Percentiles rank a stretch among this genome's conserved stretches.
phyloP scores from a whole-genome alignment of 2,888 invertebrate genomes.

The Thereva unica region DNA sequence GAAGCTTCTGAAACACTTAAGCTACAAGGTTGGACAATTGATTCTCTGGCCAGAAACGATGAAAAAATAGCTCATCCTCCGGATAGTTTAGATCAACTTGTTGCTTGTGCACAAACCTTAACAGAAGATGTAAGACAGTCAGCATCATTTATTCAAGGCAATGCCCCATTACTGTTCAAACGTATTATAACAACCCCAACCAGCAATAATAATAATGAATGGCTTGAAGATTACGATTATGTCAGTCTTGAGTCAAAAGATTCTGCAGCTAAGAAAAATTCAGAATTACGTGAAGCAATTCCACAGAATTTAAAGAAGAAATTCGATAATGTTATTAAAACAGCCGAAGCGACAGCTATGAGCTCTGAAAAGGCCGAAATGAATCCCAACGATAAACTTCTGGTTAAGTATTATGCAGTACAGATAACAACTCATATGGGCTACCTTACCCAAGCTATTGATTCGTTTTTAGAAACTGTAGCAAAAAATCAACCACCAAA shows the following conservation, averaged over 20 bases:
- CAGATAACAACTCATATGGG: slow-evolving; percentile 85
- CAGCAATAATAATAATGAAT: slow-evolving; percentile 60
- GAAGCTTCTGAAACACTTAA: slow-evolving; percentile 76
- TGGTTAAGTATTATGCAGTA: slow-evolving; percentile 84
- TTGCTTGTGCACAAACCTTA: slow-evolving; percentile 82
- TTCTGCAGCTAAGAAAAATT: slow-evolving; percentile 70
- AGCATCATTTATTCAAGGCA: slow-evolving; percentile 88
- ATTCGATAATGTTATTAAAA: slow-evolving; percentile 75
- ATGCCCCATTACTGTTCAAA: slow-evolving; percentile 78
- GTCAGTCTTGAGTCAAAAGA: slow-evolving; percentile 82
- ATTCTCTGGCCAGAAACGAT: slow-evolving; percentile 63
- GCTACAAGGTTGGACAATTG: slow-evolving; percentile 77
- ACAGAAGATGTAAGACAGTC: slow-evolving; percentile 88
- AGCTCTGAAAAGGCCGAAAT: slow-evolving; percentile 61
- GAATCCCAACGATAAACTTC: slow-evolving; percentile 78
- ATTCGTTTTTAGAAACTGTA: slow-evolving; percentile 88
- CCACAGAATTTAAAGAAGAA: slow-evolving; percentile 75
- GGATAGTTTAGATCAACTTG: slow-evolving; percentile 86
- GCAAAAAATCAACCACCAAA: slow-evolving; percentile 93
- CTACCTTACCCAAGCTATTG: slow-evolving; percentile 85
- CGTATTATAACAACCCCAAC: slow-evolving; percentile 54
- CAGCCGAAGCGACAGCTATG: slow-evolving; percentile 68
- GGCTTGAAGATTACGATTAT: slow-evolving; percentile 89
- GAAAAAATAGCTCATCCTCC: slow-evolving; percentile 59
- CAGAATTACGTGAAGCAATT: slow-evolving; percentile 72